Evolutionary conservation across 2,797 vertebrate genomes (phyloP), one percentile per base, ranked within the genome.

Genomic region (Phyllotis vaccarum): DNA sequence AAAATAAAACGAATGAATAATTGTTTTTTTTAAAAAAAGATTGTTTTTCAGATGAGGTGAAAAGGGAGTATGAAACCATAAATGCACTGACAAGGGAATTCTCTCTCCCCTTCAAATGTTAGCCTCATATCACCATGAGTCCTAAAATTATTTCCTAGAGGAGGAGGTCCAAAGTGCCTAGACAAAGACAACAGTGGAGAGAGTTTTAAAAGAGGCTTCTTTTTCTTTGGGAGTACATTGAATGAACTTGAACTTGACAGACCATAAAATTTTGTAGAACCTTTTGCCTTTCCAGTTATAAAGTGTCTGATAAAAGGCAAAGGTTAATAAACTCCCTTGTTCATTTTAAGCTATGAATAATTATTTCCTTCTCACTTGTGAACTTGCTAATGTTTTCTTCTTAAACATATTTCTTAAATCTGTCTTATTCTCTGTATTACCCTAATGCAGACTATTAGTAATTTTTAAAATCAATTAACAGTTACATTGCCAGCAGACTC

Each of bases 271-370:
- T 95, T 91, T 92, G 49, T 12, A 88, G 49, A 94, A 88, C 56
- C 52, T 81, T 89, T 95, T 90, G 95, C 37, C 78, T 95, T 93
- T 90, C 72, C 89, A 74, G 66, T 68, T 95, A 70, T 90, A 95
- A 96, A 90, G 91, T 11, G 93, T 64, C 78, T 88, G 85, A 62
- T 68, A 78, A 78, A 90, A 95, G 40, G 52, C 87, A 96, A 96
- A 95, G 81, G 54, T 95, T 96, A 94, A 97, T 97, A 90, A 94
- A 94, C 72, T 94, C 68, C 78, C 46, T 93, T 88, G 85, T 37
- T 96, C 90, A 60, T 88, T 95, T 93, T 54, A 90, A 88, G 82
- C 14, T 56, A 58, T n/a, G 95, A 88, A 85, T 75, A 87, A 94
- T 96, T 86, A 60, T 37, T 85, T 85, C n/a, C 79, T n/a, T 87